Base-by-base conservation (phyloP, 92 coral and sea anemone species). In the Plumapathes pennacea region DNA sequence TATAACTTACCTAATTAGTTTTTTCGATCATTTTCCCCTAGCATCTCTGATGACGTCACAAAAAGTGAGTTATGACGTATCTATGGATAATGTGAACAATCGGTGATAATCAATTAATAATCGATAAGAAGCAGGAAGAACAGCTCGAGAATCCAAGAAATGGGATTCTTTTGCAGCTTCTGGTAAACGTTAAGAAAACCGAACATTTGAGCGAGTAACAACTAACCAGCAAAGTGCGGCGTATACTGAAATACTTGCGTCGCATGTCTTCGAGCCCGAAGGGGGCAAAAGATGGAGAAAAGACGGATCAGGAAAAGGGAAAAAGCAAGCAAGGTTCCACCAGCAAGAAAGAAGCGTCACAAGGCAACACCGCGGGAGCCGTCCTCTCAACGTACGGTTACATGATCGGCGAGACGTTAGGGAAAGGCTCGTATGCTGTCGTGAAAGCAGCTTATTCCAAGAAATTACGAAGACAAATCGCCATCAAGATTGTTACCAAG, bases 351-450 rank as follows among this genome's bases (percentile, higher is more conserved):
- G 69, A 62, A 34, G 67, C 54, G 32, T 42, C 44, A 43, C 47
- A 59, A 4, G 50, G 48, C 17, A 39, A 60, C 24, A 60, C 57
- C 32, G 94, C 99, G n/a, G 88, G 86, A 19, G 85, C 88, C 17
- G 95, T 94, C 9, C 78, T 94, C 8, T 88, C 90, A 11, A 83
- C 96, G 0, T 94, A 94, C 39, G 99, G 99, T 5, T 94, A 94
- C 53, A 83, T 94, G 6, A 77, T 94, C 6, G 99, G 99, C 10
- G 99, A 94, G 51, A 76, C 90, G 33, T 77, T 94, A 5, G 99
- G 96, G 20, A 94, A 94, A 60, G 98, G 98, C 17, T 92, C 98
- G 3, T 92, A 92, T 43, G 98, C 98, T 5, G 86, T 88, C 28
- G 98, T 92, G 15, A 92, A 88, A 41, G 89, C 95, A 34, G 98